These are phyloP conservation scores for Tringa solitaria DNA, from an alignment of 2,113 vertebrate genomes.

Conservation along the genomic window DNA sequence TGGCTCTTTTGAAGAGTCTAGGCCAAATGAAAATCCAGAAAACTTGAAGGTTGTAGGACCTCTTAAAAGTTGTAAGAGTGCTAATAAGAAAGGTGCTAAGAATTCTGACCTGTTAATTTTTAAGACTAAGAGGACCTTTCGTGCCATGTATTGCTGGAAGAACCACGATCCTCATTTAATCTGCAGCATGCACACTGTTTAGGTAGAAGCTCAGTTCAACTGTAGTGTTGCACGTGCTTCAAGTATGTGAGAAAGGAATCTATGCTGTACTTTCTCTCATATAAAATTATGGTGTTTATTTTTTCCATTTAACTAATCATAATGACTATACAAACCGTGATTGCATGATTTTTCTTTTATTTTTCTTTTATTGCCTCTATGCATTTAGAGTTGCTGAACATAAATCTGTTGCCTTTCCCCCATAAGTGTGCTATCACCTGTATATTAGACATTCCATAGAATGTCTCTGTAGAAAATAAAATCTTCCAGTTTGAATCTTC, in stretches of 20 bases:
- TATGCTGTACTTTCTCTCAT: constrained; percentile 1
- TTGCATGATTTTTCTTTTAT: constrained; percentile 34
- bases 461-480: background rate
- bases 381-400: background rate
- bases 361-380: background rate
- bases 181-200: background rate
- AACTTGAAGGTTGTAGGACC: background rate
- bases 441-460: background rate
- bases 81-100: background rate
- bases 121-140: background rate
- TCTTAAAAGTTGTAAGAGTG: background rate
- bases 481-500: background rate
- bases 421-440: background rate
- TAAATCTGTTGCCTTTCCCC: constrained; percentile 29
- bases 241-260: constrained; percentile 28
- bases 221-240: background rate
- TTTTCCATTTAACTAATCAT: background rate
- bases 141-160: constrained; percentile 29
- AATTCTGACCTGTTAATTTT: background rate
- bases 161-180: background rate
- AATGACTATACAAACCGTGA: background rate
- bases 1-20: background rate
- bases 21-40: background rate
- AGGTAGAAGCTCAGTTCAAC: background rate
- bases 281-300: background rate